phyloP scores from a whole-genome alignment of 1,140 invertebrate genomes.

The Stegodyphus mimosarum region DNA sequence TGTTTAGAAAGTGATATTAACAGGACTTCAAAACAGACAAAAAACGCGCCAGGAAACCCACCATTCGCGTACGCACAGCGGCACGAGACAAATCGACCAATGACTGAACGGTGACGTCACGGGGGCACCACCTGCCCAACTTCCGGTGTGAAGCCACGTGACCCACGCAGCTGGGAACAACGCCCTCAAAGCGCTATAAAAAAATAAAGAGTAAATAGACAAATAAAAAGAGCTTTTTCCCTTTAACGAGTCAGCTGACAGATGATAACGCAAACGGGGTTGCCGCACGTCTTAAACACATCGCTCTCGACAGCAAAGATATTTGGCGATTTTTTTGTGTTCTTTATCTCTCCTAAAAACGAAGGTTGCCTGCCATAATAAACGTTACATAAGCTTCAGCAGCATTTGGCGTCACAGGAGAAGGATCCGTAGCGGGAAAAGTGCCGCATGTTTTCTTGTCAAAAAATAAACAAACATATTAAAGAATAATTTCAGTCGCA shows the following conservation, averaged over 20 bases:
- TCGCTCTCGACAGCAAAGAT: too few species aligned
- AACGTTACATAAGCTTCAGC: too few species aligned
- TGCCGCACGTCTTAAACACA: too few species aligned
- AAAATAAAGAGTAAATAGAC: neutral
- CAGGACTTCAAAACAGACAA: neutral
- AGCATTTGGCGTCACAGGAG: too few species aligned
- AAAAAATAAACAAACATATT: too few species aligned
- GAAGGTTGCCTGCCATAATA: too few species aligned
- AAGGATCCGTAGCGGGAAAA: too few species aligned
- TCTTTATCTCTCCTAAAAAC: too few species aligned
- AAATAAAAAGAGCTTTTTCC: constrained; percentile 12
- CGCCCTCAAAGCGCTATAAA: constrained; percentile 20
- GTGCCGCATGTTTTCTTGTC: too few species aligned
- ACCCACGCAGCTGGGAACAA: constrained; percentile 56
- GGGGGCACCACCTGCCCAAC: constrained; percentile 44
- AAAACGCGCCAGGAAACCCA: neutral
- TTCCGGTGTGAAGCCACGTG: constrained; percentile 51
- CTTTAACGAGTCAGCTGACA: constrained; percentile 54
- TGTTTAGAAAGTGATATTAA: neutral
- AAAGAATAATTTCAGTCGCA: too few species aligned
- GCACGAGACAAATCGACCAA: neutral
- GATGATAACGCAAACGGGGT: neutral
- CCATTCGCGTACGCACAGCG: neutral
- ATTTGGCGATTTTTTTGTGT: too few species aligned
- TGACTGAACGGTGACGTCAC: neutral